Evolutionary conservation across 2,113 vertebrate species (phyloP).

Genomic region (Kryptolebias marmoratus): DNA sequence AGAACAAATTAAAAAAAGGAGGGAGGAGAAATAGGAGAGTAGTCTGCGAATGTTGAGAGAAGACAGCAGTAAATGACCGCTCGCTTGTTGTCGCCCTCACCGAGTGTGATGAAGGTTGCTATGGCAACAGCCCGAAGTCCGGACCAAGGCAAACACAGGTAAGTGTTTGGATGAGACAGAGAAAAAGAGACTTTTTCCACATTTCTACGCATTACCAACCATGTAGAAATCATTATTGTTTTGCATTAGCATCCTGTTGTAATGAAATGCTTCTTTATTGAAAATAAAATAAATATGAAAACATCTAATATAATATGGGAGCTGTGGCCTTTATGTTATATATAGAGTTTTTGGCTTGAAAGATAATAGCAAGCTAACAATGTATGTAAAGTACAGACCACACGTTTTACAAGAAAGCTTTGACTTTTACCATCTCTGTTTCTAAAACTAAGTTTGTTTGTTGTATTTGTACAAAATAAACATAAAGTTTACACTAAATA

Average conservation of each 20-base stretch:
- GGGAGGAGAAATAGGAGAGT: not conserved
- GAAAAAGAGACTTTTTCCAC: constrained; percentile 1
- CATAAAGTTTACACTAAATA: not conserved
- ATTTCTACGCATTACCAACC: not conserved
- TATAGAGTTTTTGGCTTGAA: too few relatives aligned
- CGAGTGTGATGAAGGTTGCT: constrained; percentile 47
- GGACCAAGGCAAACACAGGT: constrained; percentile 67
- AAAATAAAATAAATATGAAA: not conserved
- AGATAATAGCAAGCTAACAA: too few relatives aligned
- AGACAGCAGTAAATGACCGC: constrained; percentile 21
- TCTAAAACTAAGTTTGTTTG: too few relatives aligned
- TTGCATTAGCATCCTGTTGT: not conserved
- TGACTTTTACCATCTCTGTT: too few relatives aligned
- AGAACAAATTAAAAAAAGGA: constrained; percentile 6
- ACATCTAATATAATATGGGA: not conserved
- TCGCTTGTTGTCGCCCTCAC: constrained; percentile 15
- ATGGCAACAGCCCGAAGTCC: constrained; percentile 76
- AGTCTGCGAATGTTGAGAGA: not conserved
- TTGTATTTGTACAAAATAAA: not conserved
- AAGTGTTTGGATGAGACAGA: constrained; percentile 15
- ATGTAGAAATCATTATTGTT: not conserved
- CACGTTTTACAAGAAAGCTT: too few relatives aligned
- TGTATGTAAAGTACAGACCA: too few relatives aligned
- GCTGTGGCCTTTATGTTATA: not conserved
- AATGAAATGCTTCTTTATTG: not conserved